Evolutionary conservation across 2,113 vertebrate genomes (phyloP).

Genomic region (Choloepus hoffmanni): DNA sequence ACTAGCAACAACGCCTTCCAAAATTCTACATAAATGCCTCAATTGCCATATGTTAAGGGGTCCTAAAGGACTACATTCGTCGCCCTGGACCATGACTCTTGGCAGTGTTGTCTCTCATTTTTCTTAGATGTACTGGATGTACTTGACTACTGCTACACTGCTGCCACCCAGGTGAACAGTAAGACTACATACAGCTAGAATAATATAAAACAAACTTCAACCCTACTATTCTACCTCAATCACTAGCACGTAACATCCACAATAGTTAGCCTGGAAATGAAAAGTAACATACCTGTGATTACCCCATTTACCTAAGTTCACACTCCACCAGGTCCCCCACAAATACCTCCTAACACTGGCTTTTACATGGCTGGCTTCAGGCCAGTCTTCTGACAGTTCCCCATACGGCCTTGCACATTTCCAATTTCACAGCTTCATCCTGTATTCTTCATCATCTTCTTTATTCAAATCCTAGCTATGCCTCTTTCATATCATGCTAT

Average conservation of each 20-base stretch:
- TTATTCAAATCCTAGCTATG: neutral
- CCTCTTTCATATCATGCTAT: neutral
- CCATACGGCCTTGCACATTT: neutral
- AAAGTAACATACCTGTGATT: neutral
- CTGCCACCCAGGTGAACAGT: neutral
- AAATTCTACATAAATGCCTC: neutral
- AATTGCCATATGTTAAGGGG: neutral
- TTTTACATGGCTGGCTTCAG: neutral
- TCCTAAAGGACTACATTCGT: neutral
- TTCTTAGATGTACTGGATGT: neutral
- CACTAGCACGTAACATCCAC: neutral
- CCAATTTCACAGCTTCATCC: neutral
- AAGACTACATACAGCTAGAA: neutral
- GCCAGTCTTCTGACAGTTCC: neutral
- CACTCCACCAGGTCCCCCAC: neutral
- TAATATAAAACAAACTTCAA: neutral
- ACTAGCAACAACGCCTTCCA: neutral
- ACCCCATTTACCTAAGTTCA: neutral
- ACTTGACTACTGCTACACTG: neutral
- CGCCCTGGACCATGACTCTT: neutral
- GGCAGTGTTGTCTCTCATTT: neutral
- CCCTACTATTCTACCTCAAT: neutral
- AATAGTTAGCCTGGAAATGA: neutral
- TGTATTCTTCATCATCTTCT: neutral
- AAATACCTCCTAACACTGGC: neutral